Conservation (phyloP, 37 sponge, comb jelly and placozoan species). For the Chondrosia reniformis region DNA sequence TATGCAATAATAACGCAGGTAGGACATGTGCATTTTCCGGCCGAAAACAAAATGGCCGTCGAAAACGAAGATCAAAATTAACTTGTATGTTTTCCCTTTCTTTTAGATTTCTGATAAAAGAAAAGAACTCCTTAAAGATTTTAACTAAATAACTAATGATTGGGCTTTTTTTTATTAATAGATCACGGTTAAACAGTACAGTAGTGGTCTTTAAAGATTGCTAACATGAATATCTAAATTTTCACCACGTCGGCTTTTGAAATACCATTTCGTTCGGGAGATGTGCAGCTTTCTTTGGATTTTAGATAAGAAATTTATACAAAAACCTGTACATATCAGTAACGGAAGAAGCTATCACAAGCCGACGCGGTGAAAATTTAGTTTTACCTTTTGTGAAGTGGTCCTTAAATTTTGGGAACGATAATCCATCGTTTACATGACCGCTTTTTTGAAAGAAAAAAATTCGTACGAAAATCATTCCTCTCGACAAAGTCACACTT, state of each 20-base stretch:
- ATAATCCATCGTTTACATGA: background rate
- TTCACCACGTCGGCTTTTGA: background rate
- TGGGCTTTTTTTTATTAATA: too few species aligned
- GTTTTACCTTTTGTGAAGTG: background rate
- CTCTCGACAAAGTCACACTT: background rate
- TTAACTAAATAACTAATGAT: too few species aligned
- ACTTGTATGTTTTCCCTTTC: too few species aligned
- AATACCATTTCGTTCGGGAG: background rate
- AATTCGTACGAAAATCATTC: background rate
- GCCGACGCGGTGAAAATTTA: background rate
- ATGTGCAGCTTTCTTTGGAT: background rate
- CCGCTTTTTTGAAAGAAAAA: background rate
- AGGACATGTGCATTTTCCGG: too few species aligned
- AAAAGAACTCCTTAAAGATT: too few species aligned
- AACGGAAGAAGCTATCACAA: background rate
- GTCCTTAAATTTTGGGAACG: background rate
- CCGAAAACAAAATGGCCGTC: too few species aligned
- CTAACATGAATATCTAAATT: background rate
- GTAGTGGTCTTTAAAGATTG: background rate
- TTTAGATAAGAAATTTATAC: background rate
- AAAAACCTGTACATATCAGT: background rate
- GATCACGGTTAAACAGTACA: too few species aligned
- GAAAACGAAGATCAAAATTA: too few species aligned
- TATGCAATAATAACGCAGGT: too few species aligned
- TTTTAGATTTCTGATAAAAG: too few species aligned